Percentiles rank a stretch among this genome's conserved stretches.
phyloP scores from a whole-genome alignment of 1,140 invertebrate genomes.

The Drosophila sp. region DNA sequence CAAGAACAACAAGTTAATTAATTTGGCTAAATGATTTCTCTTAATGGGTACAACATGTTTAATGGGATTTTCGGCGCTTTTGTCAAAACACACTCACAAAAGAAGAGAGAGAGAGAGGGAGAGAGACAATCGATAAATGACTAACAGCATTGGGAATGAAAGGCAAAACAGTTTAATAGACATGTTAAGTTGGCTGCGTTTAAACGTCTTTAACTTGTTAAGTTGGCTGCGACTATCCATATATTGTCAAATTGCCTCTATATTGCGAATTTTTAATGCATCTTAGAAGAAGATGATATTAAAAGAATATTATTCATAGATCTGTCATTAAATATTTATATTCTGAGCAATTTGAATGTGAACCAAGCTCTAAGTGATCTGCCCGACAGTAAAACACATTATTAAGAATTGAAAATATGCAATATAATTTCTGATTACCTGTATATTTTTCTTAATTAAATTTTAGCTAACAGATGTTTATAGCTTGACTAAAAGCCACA shows the following conservation, averaged over 20 bases:
- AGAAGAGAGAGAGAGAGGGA: not conserved
- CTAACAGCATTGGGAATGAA: constrained; percentile 1
- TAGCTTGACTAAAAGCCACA: not conserved
- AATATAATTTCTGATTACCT: too few species aligned
- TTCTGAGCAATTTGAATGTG: too few species aligned
- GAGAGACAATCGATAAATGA: not conserved
- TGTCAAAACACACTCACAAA: constrained; percentile 50
- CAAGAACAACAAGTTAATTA: constrained; percentile 82
- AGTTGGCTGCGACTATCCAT: constrained; percentile 7
- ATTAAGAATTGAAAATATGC: too few species aligned
- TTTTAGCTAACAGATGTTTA: not conserved
- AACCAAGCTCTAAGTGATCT: too few species aligned
- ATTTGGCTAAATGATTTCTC: constrained; percentile 76
- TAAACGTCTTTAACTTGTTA: not conserved
- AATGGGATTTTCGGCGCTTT: constrained; percentile 73
- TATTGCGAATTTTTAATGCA: not conserved
- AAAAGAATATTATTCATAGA: too few species aligned
- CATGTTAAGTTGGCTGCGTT: constrained; percentile 14
- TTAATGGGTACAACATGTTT: constrained; percentile 81
- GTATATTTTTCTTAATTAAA: not conserved
- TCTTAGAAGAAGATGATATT: too few species aligned
- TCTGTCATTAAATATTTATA: too few species aligned
- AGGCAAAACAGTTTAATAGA: constrained; percentile 8
- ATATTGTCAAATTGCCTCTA: not conserved
- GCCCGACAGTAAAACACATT: too few species aligned